Base-by-base conservation (phyloP, 2,797 vertebrate genomes). In the Poeciliopsis infans region DNA sequence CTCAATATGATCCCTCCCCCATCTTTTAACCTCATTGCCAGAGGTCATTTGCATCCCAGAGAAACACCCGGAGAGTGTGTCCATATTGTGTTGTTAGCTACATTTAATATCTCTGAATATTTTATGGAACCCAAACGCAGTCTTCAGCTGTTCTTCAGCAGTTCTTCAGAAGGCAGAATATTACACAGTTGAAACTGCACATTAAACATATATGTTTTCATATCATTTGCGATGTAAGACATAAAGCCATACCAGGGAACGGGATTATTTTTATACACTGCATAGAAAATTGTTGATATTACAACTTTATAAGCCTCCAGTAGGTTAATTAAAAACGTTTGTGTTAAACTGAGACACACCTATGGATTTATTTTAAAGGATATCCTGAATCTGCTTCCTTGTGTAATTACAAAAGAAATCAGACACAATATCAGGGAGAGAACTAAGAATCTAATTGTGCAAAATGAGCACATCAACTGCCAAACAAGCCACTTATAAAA, bases 21-120 rank as follows among this genome's bases (percentile, higher is more conserved):
- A 59, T 51, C 36, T 15, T 64, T 59, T 73, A 72, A 79, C 41
- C 80, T 43, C 39, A 43, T 77, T 75, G 85, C 77, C 85, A 84
- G 66, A 87, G 82, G 87, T 87, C 79, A 78, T 84, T 75, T 86
- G 80, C 72, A 74, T 89, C 86, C 69, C 79, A 79, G 36, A 87
- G 79, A 77, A 85, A 84, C 68, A 83, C 83, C 78, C 76, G 70
- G 57, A 66, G 78, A 87, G 77, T 43, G 51, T 64, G 47, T 83
- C 86, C 83, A 77, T 79, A 79, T 43, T 36, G 51, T 91, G 93
- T 93, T 92, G 91, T 92, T 89, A 80, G 87, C 49, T 76, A 71
- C 86, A 87, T 83, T 82, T 85, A 82, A 70, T 70, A 79, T 79
- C 74, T 66, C 77, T 95, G 81, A 94, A 95, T 94, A 94, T 95